Evolutionary conservation across 2,888 invertebrate genomes (phyloP), one percentile per base, ranked within the genome.

Genomic region (Nasonia oneida): DNA sequence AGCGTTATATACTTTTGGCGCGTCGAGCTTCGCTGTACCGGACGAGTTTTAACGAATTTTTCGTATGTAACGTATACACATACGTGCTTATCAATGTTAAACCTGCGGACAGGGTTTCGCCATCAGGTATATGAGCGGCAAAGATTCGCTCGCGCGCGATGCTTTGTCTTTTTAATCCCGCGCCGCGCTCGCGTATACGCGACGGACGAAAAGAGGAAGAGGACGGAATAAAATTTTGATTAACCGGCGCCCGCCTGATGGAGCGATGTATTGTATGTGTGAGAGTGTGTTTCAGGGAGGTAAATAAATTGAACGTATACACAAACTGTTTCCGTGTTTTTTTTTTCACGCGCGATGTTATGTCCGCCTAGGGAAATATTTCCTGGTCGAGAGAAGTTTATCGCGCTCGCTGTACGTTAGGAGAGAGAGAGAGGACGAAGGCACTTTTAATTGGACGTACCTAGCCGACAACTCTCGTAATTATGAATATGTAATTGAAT

Each of bases 401-500:
- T 67, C 67, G 67, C 15, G 33, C 33, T 37, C 4, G 67, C 29
- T 14, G 29, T 14, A 14, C 15, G 67, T 67, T 15, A 33, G 12
- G 6, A 29, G 37, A 37, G 37, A 4, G 67, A 23, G 6, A 29
- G 67, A 29, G 67, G 12, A 47, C 67, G 67, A 67, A 67, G 29
- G 33, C 67, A 67, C 33, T 67, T 67, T 67, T 67, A 67, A 67
- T 67, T 67, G 23, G 23, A 67, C 33, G 33, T 12, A 47, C 12
- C 47, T 47, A 67, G 67, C 67, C 23, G 33, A 15, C 67, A 67
- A 67, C 67, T 67, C 67, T 67, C 33, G 67, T 67, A 67, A 67
- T 67, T 67, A 67, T 67, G 67, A 67, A 67, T 67, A 67, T 67
- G 67, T 67, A 67, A 67, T 67, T 67, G 67, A 67, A 67, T 67